Percentiles rank a stretch among this genome's conserved stretches.
Conservation (phyloP, 2,797 vertebrate species). For the Sebastes taczanowskii region DNA sequence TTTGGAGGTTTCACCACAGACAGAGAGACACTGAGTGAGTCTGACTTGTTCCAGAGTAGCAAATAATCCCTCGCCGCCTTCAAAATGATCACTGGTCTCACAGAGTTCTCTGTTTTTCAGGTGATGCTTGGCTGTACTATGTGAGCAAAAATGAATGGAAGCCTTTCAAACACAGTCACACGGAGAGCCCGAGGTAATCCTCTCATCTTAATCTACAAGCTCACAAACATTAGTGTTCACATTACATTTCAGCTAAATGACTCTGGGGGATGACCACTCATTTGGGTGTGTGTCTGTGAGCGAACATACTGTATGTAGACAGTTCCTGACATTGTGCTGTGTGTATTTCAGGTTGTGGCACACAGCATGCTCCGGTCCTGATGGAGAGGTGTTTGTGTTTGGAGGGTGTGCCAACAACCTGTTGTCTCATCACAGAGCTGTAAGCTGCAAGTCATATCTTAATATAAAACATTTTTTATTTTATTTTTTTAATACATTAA, state of each 20-base stretch:
- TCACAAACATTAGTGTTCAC: not conserved
- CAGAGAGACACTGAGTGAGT: constrained; percentile 94
- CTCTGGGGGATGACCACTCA: not conserved
- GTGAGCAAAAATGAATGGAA: constrained; percentile 94
- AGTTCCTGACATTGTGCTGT: not conserved
- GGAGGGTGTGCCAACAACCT: constrained; percentile 97
- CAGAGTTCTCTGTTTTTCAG: constrained; percentile 68
- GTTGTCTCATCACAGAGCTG: constrained; percentile 91
- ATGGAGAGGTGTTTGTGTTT: constrained; percentile 97
- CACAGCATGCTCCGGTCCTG: constrained; percentile 90
- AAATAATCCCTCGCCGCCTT: not conserved
- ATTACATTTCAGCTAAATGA: not conserved
- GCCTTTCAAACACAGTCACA: constrained; percentile 88
- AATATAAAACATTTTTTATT: not conserved
- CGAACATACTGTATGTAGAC: not conserved
- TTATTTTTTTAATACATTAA: not conserved
- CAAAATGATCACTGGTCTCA: not conserved
- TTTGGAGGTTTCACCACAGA: constrained; percentile 98
- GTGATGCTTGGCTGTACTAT: constrained; percentile 96
- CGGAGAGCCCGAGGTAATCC: constrained; percentile 78
- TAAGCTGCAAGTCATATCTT: constrained; percentile 75
- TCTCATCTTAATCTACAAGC: not conserved
- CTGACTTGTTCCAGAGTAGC: not conserved
- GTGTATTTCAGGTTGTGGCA: constrained; percentile 90
- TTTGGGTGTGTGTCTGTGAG: not conserved